Evolutionary conservation across 2,113 vertebrate species (phyloP), one percentile per base, ranked within the genome.

Genomic region (Toxotes chatareus): DNA sequence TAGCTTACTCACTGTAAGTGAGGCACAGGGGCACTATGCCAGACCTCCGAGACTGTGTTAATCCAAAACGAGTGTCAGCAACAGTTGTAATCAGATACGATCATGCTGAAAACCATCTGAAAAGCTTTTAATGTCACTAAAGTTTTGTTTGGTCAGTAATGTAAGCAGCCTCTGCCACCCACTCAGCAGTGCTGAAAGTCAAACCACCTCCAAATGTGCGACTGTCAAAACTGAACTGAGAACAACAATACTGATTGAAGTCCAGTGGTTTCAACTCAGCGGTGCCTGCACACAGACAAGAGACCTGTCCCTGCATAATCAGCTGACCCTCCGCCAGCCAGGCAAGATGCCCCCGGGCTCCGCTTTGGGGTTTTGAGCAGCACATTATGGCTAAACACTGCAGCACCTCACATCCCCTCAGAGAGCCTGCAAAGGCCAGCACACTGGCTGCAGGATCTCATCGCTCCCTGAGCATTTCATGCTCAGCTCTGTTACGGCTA

Each of bases 401-500:
- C 75, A 68, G 83, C 76, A 62, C 61, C 82, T 82, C 81, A 21
- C 38, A 64, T 79, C 14, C 64, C 79, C 62, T 60, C 76, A 4
- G 47, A 72, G 79, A 71, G 65, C 57, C 72, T 51, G 53, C 40
- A 66, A 66, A 67, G 63, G 42, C 74, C 65, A 27, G 51, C 59
- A 66, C 32, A 38, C 64, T 60, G 65, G 36, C 64, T 38, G 71
- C 76, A 17, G 63, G 80, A 72, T 86, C 64, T 70, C 68, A 64
- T 71, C 68, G 80, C 85, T 89, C 2, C 44, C 89, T 80, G 63
- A 89, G 91, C 71, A 69, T 83, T 63, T 89, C 79, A 90, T 90
- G 89, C 51, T 93, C 88, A 60, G 76, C 80, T 75, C 85, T 76
- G 89, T 88, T 80, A 56, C 73, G 79, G 93, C 93, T 94, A 94